Base-by-base conservation (phyloP, 2,797 vertebrate species). In the Pachyuromys duprasi region DNA sequence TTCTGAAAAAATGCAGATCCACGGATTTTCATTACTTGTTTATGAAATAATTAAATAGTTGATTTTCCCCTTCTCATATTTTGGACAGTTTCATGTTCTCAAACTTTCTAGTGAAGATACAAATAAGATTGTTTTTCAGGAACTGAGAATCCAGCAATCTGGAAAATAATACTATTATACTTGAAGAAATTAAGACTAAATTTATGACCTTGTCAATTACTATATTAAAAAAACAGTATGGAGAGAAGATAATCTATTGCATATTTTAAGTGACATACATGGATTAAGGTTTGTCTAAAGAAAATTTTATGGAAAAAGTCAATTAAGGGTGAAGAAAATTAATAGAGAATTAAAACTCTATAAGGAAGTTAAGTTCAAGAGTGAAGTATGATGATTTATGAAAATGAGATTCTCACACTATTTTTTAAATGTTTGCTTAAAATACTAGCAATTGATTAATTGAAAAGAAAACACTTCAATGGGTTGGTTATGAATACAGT, bases 271-370 rank as follows among this genome's bases (percentile, higher is more conserved):
- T 42, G 63, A 69, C n/a, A 83, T 5, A 6, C 60, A 45, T 82
- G 39, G 36, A 89, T 49, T 86, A 80, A 90, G 11, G 82, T 33
- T 96, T 96, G 2, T 87, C 39, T 69, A 42, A 90, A 94, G 39
- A 96, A n/a, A 31, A 94, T 45, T 90, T 83, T 80, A 80, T 75
- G 6, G 22, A 89, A 90, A 67, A 89, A 91, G 57, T 42, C 8
- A 69, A 4, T 60, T 92, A 86, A 93, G 14, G 6, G 60, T 78
- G 4, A 75, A 93, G 92, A 76, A 0, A 22, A 49, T 81, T 75
- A 8, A 62, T 36, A 53, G 60, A 57, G 76, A 91, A 87, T 78
- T 20, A 26, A 2, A 69, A 63, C 45, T n/a, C 20, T 63, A 8
- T 2, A 20, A 57, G 26, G 31, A 89, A 53, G 49, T 36, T 90